These are phyloP conservation scores for Thamnophis elegans DNA, from an alignment of 2,797 vertebrate genomes.

Conservation along the genomic window DNA sequence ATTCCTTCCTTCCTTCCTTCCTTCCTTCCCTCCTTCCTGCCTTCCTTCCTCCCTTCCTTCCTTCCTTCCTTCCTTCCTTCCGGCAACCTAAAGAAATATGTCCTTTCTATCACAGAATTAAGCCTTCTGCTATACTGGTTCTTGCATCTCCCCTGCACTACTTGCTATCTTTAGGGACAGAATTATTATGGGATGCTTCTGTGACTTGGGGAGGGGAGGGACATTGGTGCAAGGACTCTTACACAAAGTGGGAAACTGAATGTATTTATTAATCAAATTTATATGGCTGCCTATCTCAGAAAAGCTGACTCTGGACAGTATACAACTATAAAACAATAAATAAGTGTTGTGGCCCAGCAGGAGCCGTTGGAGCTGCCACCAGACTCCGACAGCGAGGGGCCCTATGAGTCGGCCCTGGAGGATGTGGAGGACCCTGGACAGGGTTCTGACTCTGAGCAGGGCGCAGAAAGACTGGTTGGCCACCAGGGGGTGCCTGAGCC, in stretches of 20 bases:
- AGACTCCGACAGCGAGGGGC: too few species aligned
- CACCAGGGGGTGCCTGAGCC: too few species aligned
- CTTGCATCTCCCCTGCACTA: neutral
- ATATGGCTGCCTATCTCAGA: neutral
- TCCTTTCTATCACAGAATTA: neutral
- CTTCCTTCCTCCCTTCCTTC: neutral
- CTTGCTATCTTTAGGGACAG: neutral
- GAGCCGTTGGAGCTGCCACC: too few species aligned
- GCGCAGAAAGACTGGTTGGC: too few species aligned
- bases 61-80: too few species aligned
- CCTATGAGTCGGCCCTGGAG: too few species aligned
- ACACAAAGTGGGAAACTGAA: neutral
- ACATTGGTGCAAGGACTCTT: neutral
- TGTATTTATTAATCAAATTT: neutral
- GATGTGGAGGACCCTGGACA: too few species aligned
- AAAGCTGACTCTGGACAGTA: neutral
- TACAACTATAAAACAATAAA: neutral
- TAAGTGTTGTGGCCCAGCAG: too few species aligned
- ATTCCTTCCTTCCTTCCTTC: too few species aligned
- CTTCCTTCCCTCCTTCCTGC: neutral
- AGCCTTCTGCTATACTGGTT: neutral
- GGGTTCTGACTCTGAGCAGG: too few species aligned
- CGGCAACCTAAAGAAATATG: neutral
- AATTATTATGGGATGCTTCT: neutral
- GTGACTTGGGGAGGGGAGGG: neutral